Conservation (phyloP, 1,140 invertebrate species). For the Stratiolaelaps scimitus region DNA sequence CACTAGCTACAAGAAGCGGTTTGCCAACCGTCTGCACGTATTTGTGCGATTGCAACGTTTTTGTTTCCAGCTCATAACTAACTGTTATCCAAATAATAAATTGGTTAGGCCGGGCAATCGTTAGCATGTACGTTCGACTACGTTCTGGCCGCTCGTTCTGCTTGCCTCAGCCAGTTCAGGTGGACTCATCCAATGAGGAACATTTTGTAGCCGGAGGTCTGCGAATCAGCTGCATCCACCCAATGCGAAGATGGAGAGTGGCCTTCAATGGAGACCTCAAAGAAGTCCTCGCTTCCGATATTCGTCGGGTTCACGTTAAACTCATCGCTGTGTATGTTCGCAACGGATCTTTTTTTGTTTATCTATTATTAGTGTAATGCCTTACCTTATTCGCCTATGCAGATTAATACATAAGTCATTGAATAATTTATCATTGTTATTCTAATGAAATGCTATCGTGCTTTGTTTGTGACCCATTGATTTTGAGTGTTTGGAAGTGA, state of each 20-base stretch:
- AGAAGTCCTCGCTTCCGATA: neutral
- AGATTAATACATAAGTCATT: neutral
- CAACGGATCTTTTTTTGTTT: neutral
- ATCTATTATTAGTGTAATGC: too few species aligned
- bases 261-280: conserved; percentile 6
- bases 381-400: neutral
- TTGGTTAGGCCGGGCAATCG: neutral
- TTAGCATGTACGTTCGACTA: neutral
- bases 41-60: neutral
- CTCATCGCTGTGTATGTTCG: neutral
- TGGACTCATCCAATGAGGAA: conserved; percentile 8
- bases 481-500: too few species aligned
- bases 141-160: neutral
- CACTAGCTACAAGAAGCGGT: too few species aligned
- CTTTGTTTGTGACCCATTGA: too few species aligned
- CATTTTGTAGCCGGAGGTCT: conserved; percentile 5
- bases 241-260: conserved; percentile 11
- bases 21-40: too few species aligned
- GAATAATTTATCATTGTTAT: too few species aligned
- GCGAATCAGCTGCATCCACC: neutral
- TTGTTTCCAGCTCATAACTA: neutral
- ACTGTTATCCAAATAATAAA: neutral
- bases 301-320: neutral
- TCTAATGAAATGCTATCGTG: too few species aligned
- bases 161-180: neutral